Percentiles rank a stretch among this genome's conserved stretches.
Conservation (phyloP, 2,888 invertebrate species). For the Liposcelis brunnea region DNA sequence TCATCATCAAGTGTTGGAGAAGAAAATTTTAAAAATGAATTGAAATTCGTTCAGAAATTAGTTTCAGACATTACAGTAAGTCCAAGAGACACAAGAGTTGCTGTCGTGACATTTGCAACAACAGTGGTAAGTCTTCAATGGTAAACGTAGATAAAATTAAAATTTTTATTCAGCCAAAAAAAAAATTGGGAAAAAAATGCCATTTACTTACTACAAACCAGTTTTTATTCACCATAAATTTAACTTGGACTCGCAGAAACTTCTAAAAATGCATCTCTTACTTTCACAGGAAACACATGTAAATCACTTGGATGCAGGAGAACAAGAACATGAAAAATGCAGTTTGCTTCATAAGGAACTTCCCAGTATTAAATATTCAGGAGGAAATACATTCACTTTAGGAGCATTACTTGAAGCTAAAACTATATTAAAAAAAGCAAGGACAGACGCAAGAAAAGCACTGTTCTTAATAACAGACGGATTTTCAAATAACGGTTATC, state of each 20-base stretch:
- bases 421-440: conserved; percentile 29
- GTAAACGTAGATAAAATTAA: conserved; percentile 8
- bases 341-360: conserved; percentile 40
- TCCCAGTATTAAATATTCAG: conserved; percentile 38
- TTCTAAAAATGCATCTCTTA: too few species aligned
- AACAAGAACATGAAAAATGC: conserved; percentile 41
- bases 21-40: conserved; percentile 44
- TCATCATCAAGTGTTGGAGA: conserved; percentile 50
- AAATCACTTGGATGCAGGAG: conserved; percentile 38
- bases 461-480: conserved; percentile 53
- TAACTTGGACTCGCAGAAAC: too few species aligned
- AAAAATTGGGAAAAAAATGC: too few species aligned
- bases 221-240: too few species aligned
- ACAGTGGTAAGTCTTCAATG: conserved; percentile 30
- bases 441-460: conserved; percentile 35
- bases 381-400: conserved; percentile 49
- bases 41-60: conserved; percentile 47
- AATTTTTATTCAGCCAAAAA: conserved; percentile 11
- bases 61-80: conserved; percentile 47
- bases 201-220: too few species aligned
- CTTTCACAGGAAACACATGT: conserved; percentile 33
- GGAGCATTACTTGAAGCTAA: conserved; percentile 46
- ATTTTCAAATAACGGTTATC: conserved; percentile 51
- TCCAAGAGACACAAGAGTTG: conserved; percentile 40
- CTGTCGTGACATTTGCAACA: conserved; percentile 47